Evolutionary conservation across 2,888 invertebrate genomes (phyloP), one percentile per base, ranked within the genome.

Genomic region (Machimus atricapillus): DNA sequence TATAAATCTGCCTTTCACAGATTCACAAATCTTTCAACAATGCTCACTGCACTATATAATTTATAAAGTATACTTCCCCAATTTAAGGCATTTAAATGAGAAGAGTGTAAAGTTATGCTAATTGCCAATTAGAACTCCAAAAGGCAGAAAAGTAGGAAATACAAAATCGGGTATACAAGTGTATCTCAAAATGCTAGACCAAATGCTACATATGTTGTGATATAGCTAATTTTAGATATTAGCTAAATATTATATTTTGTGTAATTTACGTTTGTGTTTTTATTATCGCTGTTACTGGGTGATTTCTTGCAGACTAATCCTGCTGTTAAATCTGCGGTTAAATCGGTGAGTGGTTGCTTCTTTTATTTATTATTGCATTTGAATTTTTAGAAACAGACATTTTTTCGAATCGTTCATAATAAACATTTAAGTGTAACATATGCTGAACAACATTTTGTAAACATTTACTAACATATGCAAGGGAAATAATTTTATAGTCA

Each of bases 281-380:
- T 78, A 86, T 43, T 87, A 52, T 52, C 52, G 87, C 87, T 89
- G 83, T 89, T 88, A 87, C 88, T 88, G 87, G 89, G 89, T 79
- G 88, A 89, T 86, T 89, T 91, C 94, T 95, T 96, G 91, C 94
- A 97, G 97, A 97, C 98, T 90, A 98, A 98, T 94, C 98, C 98
- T 91, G 97, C 97, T 91, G 95, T 98, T 93, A 97, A 97, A 94
- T 97, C 96, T 93, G 98, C 98, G 91, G 97, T 98, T 88, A 97
- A 97, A 95, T 96, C 97, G 94, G 98, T 98, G 95, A 97, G 96
- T 96, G 92, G 91, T 90, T 31, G 81, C 81, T 81, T 81, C n/a
- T 31, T 76, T 40, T 85, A 52, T 52, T 46, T 46, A 31, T 52
- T 74, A 31, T 76, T 85, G 37, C 52, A 31, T n/a, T 23, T 19